These are phyloP conservation scores for Caloenas nicobarica DNA, from an alignment of 2,113 vertebrate genomes.

Conservation along the genomic window DNA sequence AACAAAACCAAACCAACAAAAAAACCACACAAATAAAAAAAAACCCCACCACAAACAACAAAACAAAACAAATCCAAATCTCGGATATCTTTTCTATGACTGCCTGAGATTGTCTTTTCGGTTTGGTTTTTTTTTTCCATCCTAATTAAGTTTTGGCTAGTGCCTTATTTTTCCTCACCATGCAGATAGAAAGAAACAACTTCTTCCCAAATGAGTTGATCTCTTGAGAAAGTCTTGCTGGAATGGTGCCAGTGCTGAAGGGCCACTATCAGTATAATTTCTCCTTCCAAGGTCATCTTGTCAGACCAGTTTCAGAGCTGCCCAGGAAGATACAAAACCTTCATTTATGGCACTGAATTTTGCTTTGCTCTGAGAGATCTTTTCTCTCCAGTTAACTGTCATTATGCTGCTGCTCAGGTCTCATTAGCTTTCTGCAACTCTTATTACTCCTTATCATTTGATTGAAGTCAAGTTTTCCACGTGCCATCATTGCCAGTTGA, in stretches of 20 bases:
- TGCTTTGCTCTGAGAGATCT: conserved; percentile 10
- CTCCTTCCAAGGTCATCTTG: background rate
- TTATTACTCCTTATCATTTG: background rate
- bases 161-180: background rate
- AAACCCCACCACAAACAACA: too few species aligned
- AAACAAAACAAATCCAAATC: background rate
- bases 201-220: background rate
- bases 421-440: conserved; percentile 29
- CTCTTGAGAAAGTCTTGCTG: background rate
- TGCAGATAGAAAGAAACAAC: background rate
- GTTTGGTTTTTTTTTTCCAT: background rate
- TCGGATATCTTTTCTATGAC: background rate
- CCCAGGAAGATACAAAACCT: background rate
- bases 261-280: background rate
- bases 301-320: background rate
- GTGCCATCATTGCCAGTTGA: background rate
- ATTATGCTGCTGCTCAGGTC: conserved; percentile 20
- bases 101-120: background rate
- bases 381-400: conserved; percentile 38
- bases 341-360: background rate
- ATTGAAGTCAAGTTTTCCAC: background rate
- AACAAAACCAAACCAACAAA: background rate
- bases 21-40: too few species aligned
- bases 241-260: background rate
- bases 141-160: background rate